Conservation (phyloP, 1,140 invertebrate species). For the Phthorimaea operculella region DNA sequence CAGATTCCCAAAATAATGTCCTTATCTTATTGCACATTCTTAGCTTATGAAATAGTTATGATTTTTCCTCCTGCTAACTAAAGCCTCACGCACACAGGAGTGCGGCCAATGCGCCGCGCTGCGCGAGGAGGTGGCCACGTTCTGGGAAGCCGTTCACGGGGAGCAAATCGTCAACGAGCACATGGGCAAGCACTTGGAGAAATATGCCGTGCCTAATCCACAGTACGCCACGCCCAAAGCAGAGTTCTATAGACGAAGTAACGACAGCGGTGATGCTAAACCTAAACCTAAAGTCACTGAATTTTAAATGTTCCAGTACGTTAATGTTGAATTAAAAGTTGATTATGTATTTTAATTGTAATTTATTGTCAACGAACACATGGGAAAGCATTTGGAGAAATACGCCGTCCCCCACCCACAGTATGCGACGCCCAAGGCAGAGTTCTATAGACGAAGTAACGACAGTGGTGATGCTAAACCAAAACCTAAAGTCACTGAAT, state of each 20-base stretch:
- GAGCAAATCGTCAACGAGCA: conserved; percentile 36
- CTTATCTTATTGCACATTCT: no score
- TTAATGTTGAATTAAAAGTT: no score
- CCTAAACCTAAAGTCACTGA: no score
- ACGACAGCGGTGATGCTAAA: no score
- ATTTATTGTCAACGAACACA: conserved; percentile 33
- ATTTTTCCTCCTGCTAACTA: no score
- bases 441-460: conserved; percentile 6
- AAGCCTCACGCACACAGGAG: conserved; percentile 23
- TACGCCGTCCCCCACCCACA: conserved; percentile 38
- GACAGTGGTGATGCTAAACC: no score
- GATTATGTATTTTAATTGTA: no score
- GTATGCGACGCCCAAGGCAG: conserved; percentile 31
- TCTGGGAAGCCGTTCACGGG: conserved; percentile 38
- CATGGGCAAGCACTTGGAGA: conserved; percentile 28
- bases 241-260: conserved; percentile 8
- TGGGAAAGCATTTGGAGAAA: conserved; percentile 30
- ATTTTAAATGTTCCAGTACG: no score
- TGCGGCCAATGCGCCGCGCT: conserved; percentile 34
- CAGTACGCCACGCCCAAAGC: conserved; percentile 35
- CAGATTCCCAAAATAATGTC: no score
- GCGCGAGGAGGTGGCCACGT: conserved; percentile 23
- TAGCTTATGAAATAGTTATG: no score
- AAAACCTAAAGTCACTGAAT: no score
- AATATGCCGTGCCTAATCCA: conserved; percentile 33